Conservation (phyloP, 2,888 invertebrate genomes). For the Lepidocyrtinus sp. region DNA sequence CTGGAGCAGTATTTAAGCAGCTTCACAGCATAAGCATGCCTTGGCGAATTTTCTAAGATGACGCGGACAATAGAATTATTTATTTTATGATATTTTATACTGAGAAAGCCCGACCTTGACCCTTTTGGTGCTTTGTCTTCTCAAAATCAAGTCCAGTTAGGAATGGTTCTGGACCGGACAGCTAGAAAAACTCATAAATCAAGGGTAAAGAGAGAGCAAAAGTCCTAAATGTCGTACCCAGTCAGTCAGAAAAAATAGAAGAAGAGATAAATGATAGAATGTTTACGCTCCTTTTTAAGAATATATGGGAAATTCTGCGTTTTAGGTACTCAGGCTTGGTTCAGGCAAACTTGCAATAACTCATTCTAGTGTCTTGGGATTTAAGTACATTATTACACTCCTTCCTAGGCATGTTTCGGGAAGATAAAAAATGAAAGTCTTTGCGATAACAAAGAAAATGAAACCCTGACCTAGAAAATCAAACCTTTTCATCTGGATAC, state of each 20-base stretch:
- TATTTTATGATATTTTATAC: neutral
- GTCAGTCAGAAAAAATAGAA: neutral
- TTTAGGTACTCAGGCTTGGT: no score
- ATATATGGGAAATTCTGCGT: no score
- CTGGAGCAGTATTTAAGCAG: neutral
- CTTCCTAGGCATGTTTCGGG: no score
- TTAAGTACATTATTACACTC: no score
- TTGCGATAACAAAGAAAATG: neutral
- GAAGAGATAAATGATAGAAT: neutral
- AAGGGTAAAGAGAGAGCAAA: neutral
- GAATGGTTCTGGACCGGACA: neutral
- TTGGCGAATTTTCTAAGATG: neutral
- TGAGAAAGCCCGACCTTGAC: conserved; percentile 16
- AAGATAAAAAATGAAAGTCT: neutral
- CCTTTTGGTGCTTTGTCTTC: conserved; percentile 10
- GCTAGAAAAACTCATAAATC: neutral
- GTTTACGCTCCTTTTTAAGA: no score
- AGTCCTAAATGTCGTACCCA: neutral
- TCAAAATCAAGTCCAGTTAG: neutral
- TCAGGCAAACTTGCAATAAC: no score
- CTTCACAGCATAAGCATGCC: neutral
- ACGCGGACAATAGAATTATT: neutral
- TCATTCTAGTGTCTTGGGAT: neutral
- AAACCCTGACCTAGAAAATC: neutral
- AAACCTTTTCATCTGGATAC: neutral